phyloP scores from a whole-genome alignment of 1,140 invertebrate genomes.

The Euura saliciscinereae region DNA sequence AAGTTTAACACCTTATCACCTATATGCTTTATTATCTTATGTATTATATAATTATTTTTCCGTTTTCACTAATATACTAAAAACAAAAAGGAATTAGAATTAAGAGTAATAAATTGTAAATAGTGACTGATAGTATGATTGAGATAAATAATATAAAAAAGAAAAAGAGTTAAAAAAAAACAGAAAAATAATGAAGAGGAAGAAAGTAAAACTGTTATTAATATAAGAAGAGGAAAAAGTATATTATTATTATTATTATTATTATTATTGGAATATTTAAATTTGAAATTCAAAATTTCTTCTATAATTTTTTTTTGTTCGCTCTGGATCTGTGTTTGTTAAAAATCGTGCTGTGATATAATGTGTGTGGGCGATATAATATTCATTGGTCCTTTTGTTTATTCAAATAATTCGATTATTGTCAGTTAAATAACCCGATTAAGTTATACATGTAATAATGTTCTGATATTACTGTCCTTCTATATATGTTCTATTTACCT shows the following conservation, averaged over 20 bases:
- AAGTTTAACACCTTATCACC: too few species aligned
- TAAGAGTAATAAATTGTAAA: conserved; percentile 1
- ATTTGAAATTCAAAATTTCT: conserved; percentile 22
- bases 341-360: conserved; percentile 53
- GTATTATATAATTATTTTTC: background rate
- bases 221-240: conserved; percentile 33
- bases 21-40: too few species aligned
- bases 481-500: background rate
- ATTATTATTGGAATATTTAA: conserved; percentile 44
- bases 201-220: conserved; percentile 37
- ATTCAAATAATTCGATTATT: conserved; percentile 25
- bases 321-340: conserved; percentile 40
- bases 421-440: conserved; percentile 21
- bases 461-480: too few species aligned
- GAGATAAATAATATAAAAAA: conserved; percentile 14
- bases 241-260: conserved; percentile 11
- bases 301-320: conserved; percentile 13
- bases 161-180: conserved; percentile 7
- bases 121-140: conserved; percentile 15
- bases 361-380: conserved; percentile 28
- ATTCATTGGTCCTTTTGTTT: conserved; percentile 30
- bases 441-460: background rate
- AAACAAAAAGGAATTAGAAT: background rate
- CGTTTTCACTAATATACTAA: background rate
- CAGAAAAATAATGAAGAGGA: conserved; percentile 14